A percentile compares a stretch with the other conserved stretches of the same genome.
Conservation (phyloP, 2,888 invertebrate species). For the Carpatolechia fugitivella region DNA sequence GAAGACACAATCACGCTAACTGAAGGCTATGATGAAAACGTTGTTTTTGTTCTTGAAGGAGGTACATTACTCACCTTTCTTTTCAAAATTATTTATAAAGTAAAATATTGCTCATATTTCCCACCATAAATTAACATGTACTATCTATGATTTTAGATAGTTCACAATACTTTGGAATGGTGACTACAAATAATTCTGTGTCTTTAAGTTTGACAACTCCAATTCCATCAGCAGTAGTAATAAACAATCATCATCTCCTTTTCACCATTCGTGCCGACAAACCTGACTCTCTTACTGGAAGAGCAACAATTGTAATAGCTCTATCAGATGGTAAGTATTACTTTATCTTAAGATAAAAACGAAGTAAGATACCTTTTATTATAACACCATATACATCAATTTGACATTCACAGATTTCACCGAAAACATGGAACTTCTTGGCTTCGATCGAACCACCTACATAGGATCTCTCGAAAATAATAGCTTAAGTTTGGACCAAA, state of each 20-base stretch:
- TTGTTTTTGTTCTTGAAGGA: conserved; percentile 10
- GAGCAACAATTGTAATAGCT: conserved; percentile 31
- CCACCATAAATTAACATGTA: too few species aligned
- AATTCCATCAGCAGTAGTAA: conserved; percentile 29
- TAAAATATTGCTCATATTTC: too few species aligned
- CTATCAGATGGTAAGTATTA: conserved; percentile 20
- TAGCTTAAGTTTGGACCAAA: conserved; percentile 2
- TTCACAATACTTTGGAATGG: conserved; percentile 27
- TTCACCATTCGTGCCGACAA: conserved; percentile 28
- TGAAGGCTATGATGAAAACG: conserved; percentile 20
- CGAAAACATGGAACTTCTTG: not conserved
- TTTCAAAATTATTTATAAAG: too few species aligned
- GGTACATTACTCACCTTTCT: too few species aligned
- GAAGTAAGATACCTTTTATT: too few species aligned
- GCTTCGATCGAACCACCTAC: conserved; percentile 3
- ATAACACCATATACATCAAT: too few species aligned
- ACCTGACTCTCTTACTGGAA: conserved; percentile 22
- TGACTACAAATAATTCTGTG: conserved; percentile 19
- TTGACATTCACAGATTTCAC: not conserved
- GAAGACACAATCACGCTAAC: conserved; percentile 9
- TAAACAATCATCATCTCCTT: conserved; percentile 29
- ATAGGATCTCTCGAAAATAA: conserved; percentile 7
- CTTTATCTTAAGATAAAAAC: not conserved
- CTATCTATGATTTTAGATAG: conserved; percentile 23
- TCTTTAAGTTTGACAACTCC: conserved; percentile 19